Percentiles rank a stretch among this genome's conserved stretches.
Conservation (phyloP, 2,113 vertebrate genomes). For the Tyto alba region DNA sequence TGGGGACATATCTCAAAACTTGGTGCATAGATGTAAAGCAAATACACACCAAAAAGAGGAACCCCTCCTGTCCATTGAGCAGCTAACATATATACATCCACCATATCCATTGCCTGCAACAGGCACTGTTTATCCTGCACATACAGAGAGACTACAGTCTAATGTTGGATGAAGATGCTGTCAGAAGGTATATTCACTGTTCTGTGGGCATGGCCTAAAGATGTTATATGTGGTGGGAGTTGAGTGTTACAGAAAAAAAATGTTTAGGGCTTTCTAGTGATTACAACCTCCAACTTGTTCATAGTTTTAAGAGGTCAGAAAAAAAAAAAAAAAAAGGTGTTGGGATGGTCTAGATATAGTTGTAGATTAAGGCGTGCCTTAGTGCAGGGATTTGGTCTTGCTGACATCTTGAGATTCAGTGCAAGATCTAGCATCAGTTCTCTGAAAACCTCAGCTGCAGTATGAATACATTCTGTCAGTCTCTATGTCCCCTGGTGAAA, state of each 20-base stretch:
- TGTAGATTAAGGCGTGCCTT: neutral
- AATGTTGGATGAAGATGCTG: neutral
- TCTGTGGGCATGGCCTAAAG: neutral
- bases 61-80: neutral
- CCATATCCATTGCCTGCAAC: neutral
- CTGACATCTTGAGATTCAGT: neutral
- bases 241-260: neutral
- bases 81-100: neutral
- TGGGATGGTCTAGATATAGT: neutral
- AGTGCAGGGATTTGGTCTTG: neutral
- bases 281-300: neutral
- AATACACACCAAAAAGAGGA: neutral
- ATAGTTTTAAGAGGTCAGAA: neutral
- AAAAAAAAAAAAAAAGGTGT: neutral
- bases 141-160: neutral
- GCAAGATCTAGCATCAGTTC: neutral
- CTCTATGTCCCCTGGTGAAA: neutral
- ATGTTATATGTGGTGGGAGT: neutral
- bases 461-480: neutral
- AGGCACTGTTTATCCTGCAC: neutral
- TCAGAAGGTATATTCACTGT: neutral
- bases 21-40: neutral
- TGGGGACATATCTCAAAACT: neutral
- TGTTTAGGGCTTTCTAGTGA: neutral
- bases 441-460: neutral